Evolutionary conservation across 2,888 invertebrate species (phyloP), one percentile per base, ranked within the genome.

Genomic region (Agriopis marginaria): DNA sequence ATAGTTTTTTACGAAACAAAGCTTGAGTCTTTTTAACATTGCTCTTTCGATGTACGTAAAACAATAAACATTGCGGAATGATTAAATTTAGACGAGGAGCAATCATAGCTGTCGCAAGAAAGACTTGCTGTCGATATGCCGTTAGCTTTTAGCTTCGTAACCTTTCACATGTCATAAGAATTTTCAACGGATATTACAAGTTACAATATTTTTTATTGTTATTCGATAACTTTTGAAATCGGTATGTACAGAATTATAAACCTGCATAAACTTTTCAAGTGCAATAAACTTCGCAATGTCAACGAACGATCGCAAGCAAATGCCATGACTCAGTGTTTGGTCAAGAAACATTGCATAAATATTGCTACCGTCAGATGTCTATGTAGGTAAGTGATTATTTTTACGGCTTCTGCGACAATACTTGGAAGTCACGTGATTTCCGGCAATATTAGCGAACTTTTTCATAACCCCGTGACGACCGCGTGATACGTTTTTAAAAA

Each of bases 221-320:
- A 60, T 69, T 66, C 63, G 66, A 70, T 66, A 70, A 79, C 66
- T 66, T 63, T 81, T 79, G 77, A 75, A 77, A 75, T 49, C 8
- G 5, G 45, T 58, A 39, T n/a, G 74, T 75, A 66, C 69, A 75
- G 75, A 78, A 75, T 74, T 64, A 65, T 74, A 66, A 79, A 67
- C 70, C 65, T 73, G 66, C 73, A 74, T 72, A 68, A 76, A 76
- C 79, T 76, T 69, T 65, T 60, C 59, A 82, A 82, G 88, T 84
- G 85, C 87, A 88, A 89, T 87, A 90, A 89, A 87, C 90, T 84
- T 82, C 49, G 74, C 79, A 80, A 84, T 84, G 92, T 89, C 91
- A 91, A 88, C 78, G 90, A 79, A 87, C 90, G 83, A 78, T 63
- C 59, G 42, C 75, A 75, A 73, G 65, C 70, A 71, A 79, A 81